Conservation (phyloP, 1,140 invertebrate genomes). For the Achatina immaculata region DNA sequence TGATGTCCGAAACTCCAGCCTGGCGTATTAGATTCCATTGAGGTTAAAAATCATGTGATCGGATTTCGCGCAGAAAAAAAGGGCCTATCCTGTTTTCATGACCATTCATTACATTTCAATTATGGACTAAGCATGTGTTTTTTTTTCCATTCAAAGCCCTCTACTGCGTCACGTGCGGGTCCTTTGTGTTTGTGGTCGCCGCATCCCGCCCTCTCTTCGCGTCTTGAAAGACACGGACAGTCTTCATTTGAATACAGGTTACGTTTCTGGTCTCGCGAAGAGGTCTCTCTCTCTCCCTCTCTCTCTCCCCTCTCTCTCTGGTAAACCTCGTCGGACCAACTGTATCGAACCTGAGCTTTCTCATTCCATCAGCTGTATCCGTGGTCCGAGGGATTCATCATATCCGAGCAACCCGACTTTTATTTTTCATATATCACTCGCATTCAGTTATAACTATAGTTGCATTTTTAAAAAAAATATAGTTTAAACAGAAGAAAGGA, state of each 20-base stretch:
- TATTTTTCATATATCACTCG: too few species aligned
- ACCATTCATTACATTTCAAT: neutral
- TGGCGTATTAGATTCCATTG: too few species aligned
- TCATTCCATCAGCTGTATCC: too few species aligned
- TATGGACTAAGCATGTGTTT: neutral
- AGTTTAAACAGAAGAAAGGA: too few species aligned
- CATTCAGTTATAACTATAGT: too few species aligned
- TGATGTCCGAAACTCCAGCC: neutral
- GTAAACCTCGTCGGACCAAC: too few species aligned
- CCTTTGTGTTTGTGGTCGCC: neutral
- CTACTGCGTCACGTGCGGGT: neutral
- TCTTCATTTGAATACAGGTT: neutral
- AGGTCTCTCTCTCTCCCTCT: too few species aligned
- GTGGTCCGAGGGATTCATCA: too few species aligned
- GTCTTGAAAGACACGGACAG: neutral
- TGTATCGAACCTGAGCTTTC: too few species aligned
- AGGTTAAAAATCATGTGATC: neutral
- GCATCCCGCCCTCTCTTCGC: constrained; percentile 12
- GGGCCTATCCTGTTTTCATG: neutral
- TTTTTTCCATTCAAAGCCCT: neutral
- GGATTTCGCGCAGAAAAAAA: neutral
- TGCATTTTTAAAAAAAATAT: too few species aligned
- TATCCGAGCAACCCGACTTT: too few species aligned
- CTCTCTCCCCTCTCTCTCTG: too few species aligned
- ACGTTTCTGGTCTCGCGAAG: neutral